These are phyloP conservation scores for Sterna hirundo DNA, from an alignment of 2,113 vertebrate species.

Conservation along the genomic window DNA sequence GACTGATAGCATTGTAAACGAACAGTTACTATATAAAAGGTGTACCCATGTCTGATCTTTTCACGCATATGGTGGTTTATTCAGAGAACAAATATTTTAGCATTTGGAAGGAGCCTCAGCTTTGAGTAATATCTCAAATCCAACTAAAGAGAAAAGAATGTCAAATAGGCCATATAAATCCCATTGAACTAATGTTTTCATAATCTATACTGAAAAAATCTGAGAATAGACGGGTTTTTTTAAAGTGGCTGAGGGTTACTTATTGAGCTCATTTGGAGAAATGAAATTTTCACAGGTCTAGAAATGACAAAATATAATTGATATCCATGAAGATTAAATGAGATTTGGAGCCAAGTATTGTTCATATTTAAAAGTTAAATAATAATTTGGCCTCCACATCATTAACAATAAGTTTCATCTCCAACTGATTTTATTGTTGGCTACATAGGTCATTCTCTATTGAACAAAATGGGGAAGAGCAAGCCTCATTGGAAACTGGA, in stretches of 20 bases:
- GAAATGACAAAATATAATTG: constrained; percentile 54
- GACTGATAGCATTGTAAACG: neutral
- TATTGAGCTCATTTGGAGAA: constrained; percentile 49
- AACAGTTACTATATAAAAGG: neutral
- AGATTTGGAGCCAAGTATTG: constrained; percentile 37
- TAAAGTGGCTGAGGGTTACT: neutral
- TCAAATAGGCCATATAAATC: constrained; percentile 48
- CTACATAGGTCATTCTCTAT: neutral
- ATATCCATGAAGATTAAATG: constrained; percentile 49
- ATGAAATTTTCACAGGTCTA: constrained; percentile 52
- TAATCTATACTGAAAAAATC: constrained; percentile 42
- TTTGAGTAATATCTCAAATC: constrained; percentile 40
- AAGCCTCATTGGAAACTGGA: neutral
- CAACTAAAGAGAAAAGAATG: constrained; percentile 25
- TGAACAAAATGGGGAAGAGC: neutral
- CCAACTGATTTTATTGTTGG: constrained; percentile 31
- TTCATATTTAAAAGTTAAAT: constrained; percentile 58
- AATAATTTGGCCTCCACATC: constrained; percentile 42
- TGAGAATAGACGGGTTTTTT: neutral
- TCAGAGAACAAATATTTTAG: constrained; percentile 51
- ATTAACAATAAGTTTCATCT: constrained; percentile 32
- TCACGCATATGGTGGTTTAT: constrained; percentile 19
- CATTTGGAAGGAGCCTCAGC: neutral
- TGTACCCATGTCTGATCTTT: neutral
- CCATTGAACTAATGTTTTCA: constrained; percentile 45